These are phyloP conservation scores for Perccottus glenii DNA, from an alignment of 2,113 vertebrate species.

Conservation along the genomic window DNA sequence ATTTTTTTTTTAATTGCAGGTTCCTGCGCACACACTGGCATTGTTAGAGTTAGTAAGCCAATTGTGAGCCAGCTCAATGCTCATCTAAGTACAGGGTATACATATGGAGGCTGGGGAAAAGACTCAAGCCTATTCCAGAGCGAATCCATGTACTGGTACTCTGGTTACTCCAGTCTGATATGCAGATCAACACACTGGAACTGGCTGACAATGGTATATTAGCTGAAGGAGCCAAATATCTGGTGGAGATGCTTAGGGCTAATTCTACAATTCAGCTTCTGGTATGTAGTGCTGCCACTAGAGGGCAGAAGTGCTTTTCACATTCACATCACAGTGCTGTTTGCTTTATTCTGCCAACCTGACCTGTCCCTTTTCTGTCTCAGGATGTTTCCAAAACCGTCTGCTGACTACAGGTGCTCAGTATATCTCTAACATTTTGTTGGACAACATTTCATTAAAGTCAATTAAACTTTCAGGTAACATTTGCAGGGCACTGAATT, in stretches of 20 bases:
- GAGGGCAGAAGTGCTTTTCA: conserved; percentile 39
- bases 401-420: conserved; percentile 82
- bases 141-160: no score
- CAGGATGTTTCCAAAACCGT: conserved; percentile 88
- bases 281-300: conserved; percentile 70
- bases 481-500: not conserved
- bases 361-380: conserved; percentile 23
- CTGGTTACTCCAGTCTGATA: no score
- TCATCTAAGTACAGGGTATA: no score
- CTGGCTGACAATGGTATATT: conserved; percentile 83
- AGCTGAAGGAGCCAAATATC: conserved; percentile 77
- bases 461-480: conserved; percentile 85
- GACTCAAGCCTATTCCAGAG: no score
- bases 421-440: conserved; percentile 80
- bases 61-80: no score
- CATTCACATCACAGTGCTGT: not conserved
- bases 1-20: no score
- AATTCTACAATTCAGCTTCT: conserved; percentile 86
- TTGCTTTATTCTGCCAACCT: not conserved
- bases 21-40: no score
- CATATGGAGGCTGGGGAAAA: no score
- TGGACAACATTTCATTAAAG: conserved; percentile 83
- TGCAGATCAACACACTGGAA: conserved; percentile 75
- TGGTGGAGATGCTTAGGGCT: conserved; percentile 82
- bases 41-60: no score